Evolutionary conservation across 2,113 vertebrate species (phyloP), one percentile per base, ranked within the genome.

Genomic region (Pao palembangensis): DNA sequence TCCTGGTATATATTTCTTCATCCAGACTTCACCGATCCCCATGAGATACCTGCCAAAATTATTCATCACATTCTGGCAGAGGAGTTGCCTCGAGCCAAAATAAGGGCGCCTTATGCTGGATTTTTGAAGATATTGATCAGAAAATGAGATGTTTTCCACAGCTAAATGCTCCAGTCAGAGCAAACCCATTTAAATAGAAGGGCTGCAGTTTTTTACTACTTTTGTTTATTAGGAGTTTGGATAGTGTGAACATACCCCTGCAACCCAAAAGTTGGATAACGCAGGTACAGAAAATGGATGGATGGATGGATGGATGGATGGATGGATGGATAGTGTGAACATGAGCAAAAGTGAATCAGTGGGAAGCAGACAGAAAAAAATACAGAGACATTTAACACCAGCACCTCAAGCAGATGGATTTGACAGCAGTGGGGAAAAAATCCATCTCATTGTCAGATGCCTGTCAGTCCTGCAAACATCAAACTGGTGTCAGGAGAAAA

Each of bases 381-480:
- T 1, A 21, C 5, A 8, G 8, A 50, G 38, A 10, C 18, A 28
- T 1, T 1, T 55, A 51, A 65, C 18, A 43, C 3, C 13, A 56
- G 17, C 54, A 43, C 31, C 53, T 58, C 55, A 0, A 34, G 58
- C 66, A 66, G 60, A 49, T 59, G 75, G 67, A 69, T 80, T 70
- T 76, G 79, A 78, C 73, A 81, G 83, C 31, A 49, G 51, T 48
- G 50, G 55, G 67, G 60, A 73, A 73, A 51, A 68, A 57, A 76
- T 53, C 67, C 31, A 48, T 81, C 59, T 75, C 73, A 77, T 73
- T 79, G 69, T 77, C 62, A 60, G 59, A 68, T 69, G 67, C 59
- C 68, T 79, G 68, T 76, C 81, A 81, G 48, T 47, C 55, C 53
- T 75, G 48, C 47, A 67, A 75, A 69, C 47, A 50, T 83, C 76